Base-by-base conservation (phyloP, 2,888 invertebrate genomes). In the Synanthedon vespiformis region DNA sequence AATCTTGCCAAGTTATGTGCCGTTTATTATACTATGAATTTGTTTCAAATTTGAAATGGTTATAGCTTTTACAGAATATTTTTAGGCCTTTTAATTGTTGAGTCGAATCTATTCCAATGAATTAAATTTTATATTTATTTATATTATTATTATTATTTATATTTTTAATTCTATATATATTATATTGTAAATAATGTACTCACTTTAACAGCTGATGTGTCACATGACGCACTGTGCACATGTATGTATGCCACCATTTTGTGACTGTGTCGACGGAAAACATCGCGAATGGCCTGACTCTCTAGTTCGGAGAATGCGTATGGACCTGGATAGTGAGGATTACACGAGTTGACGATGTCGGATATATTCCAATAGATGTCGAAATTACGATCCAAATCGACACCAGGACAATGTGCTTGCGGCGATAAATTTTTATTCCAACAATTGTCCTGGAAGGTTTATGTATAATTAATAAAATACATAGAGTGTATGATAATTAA, bases 301-400 rank as follows among this genome's bases (percentile, higher is more conserved):
- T 86, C 86, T 0, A 67, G 59, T 55, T 85, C 86, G 0, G 84
- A 79, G 59, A 86, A 84, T 0, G 85, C 68, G 0, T 4, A 3
- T 0, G 61, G 53, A 0, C 86, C 86, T 2, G 83, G 80, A 55
- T 74, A 86, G 2, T 68, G 57, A 49, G 71, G 76, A 53, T 70
- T 75, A 56, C 86, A 86, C 0, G 81, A 71, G 47, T 65, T 75
- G 2, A 65, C 51, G 0, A 49, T 14, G 0, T 27, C 49, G 0
- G 67, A 55, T 1, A 2, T 10, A 49, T 74, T 76, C 82, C 82
- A 84, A 0, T 69, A 67, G 5, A 86, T 68, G 34, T 86, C 81
- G 27, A 86, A 86, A 55, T 86, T 86, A 1, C 84, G 69, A 34
- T 86, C 86, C 44, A 85, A 55, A 0, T 63, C 59, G 0, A 86